These are phyloP conservation scores for Anoura caudifer DNA, from an alignment of 2,113 vertebrate species.

Conservation along the genomic window DNA sequence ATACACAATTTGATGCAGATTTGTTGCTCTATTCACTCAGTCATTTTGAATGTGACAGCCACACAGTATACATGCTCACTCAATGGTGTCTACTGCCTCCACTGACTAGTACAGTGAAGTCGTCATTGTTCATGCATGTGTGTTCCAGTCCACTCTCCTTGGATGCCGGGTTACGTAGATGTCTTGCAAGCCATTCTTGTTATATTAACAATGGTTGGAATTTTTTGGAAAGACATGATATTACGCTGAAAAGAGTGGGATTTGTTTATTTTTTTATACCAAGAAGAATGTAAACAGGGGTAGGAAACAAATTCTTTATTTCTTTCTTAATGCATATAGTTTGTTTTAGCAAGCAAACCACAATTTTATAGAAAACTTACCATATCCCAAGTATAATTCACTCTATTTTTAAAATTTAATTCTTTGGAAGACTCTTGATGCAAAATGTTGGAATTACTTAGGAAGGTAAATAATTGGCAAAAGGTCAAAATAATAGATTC, in stretches of 20 bases:
- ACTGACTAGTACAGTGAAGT: too few relatives aligned
- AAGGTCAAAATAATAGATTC: background rate
- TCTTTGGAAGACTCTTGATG: background rate
- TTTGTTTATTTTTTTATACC: background rate
- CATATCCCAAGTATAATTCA: background rate
- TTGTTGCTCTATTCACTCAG: too few relatives aligned
- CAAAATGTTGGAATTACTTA: background rate
- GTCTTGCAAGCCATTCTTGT: too few relatives aligned
- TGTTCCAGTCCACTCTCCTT: too few relatives aligned
- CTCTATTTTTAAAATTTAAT: background rate
- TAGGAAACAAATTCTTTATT: background rate
- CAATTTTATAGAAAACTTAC: background rate
- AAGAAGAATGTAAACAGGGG: background rate
- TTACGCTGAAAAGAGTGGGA: background rate
- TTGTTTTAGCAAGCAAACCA: background rate
- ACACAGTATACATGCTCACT: too few relatives aligned
- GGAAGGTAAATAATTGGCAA: background rate
- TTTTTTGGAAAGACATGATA: background rate
- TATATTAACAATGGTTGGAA: too few relatives aligned
- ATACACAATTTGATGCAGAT: too few relatives aligned
- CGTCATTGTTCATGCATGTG: too few relatives aligned
- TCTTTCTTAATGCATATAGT: background rate
- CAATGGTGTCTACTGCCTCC: too few relatives aligned
- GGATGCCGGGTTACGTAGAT: too few relatives aligned
- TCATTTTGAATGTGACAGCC: too few relatives aligned